Evolutionary conservation across 2,888 invertebrate species (phyloP), one percentile per base, ranked within the genome.

Genomic region (Rhingia campestris): DNA sequence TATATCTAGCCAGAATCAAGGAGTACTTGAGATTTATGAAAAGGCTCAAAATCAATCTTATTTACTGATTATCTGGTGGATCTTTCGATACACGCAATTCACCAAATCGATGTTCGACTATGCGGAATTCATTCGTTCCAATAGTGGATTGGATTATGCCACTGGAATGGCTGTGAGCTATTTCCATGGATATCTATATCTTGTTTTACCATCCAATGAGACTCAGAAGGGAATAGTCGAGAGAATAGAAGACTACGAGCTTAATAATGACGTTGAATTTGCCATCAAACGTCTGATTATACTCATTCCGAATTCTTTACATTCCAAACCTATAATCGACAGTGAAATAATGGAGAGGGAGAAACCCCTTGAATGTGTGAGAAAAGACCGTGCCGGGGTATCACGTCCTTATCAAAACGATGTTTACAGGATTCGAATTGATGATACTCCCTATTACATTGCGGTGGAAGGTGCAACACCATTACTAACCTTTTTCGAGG

Each of bases 391-490:
- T 5, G 91, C 90, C 41, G 91, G 91, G 0, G 90, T 91, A 0
- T 47, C 74, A 7, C 88, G 91, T 2, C 88, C 88, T 0, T 91
- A 86, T 45, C 88, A 87, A 75, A 90, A 90, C 84, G 89, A 86
- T 32, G 90, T 91, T 0, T 91, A 91, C 69, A 87, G 88, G 14
- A 53, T 54, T n/a, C 14, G 70, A 32, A 87, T 90, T 3, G 87
- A 89, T 69, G 87, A 86, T 0, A 86, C 37, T n/a, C 64, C 32
- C 3, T 91, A 89, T 66, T 91, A 90, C 64, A 86, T 90, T 22
- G 87, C 88, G 0, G 64, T 90, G 39, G 91, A 91, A 86, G 90
- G 90, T 0, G 91, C 91, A 2, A 91, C 91, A 0, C 91, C 91
- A 0, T 79, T 91, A 86, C n/a, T 90, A 35, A 88, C 89, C 7